phyloP scores from a whole-genome alignment of 2,113 vertebrate genomes.

The Varanus komodoensis region DNA sequence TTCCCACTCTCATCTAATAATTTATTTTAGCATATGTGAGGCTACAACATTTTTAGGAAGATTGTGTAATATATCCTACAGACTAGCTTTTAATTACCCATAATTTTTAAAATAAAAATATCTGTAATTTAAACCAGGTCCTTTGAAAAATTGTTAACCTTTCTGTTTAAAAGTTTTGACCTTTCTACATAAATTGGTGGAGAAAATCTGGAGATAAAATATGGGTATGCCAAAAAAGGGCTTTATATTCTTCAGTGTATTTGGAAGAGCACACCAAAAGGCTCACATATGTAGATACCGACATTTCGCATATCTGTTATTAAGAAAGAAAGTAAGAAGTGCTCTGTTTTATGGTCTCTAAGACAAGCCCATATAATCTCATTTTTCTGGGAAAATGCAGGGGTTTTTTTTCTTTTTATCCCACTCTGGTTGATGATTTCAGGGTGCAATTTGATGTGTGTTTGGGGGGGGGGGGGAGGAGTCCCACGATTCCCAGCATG shows the following conservation, averaged over 20 bases:
- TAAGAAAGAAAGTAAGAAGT: not conserved
- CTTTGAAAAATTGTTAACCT: not conserved
- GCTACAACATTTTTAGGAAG: slow-evolving; percentile 12
- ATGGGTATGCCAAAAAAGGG: not conserved
- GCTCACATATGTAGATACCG: not conserved
- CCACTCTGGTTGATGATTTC: too few relatives aligned
- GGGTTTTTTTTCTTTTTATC: too few relatives aligned
- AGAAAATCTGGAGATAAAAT: not conserved
- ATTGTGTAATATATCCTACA: not conserved
- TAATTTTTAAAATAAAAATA: not conserved
- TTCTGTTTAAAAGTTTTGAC: not conserved
- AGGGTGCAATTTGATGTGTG: too few relatives aligned
- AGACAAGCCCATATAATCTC: not conserved
- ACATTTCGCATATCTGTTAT: too few relatives aligned
- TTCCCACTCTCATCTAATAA: not conserved
- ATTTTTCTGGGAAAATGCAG: not conserved
- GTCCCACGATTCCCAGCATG: too few relatives aligned
- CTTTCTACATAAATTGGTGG: not conserved
- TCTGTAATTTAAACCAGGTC: not conserved
- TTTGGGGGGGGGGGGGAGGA: too few relatives aligned
- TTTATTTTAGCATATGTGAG: slow-evolving; percentile 43
- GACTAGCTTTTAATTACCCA: not conserved
- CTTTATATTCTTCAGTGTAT: not conserved
- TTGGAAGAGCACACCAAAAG: not conserved
- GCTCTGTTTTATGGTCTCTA: not conserved